Evolutionary conservation across 30 jellyfish, hydroid and myxozoan species (phyloP).

Genomic region (Hydra vulgaris): DNA sequence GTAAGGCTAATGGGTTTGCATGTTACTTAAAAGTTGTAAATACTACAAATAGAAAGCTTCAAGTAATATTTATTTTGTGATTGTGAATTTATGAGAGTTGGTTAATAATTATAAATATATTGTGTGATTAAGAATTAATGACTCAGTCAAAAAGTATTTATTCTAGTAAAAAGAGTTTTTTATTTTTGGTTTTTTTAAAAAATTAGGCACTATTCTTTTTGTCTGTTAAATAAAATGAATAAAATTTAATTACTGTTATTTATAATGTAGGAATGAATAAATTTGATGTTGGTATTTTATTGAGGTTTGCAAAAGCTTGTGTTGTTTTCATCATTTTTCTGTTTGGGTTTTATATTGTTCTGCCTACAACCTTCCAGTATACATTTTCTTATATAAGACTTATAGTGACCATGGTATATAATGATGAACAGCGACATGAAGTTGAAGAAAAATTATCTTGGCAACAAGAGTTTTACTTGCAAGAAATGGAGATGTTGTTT

Average conservation of each 20-base stretch:
- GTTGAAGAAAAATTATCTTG: constrained; percentile 44
- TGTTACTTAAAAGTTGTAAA: too few relatives aligned
- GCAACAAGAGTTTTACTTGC: constrained; percentile 64
- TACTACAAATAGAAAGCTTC: too few relatives aligned
- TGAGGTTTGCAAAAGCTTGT: background rate
- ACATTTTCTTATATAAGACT: constrained; percentile 30
- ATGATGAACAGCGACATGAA: constrained; percentile 44
- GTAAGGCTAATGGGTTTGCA: too few relatives aligned
- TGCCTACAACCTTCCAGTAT: background rate
- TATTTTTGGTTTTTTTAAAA: too few relatives aligned
- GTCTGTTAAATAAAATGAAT: too few relatives aligned
- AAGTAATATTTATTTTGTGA: too few relatives aligned
- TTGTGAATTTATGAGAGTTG: too few relatives aligned
- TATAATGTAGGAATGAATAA: background rate
- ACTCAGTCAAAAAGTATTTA: too few relatives aligned
- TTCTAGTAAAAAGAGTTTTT: too few relatives aligned
- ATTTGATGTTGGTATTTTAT: background rate
- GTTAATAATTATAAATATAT: too few relatives aligned
- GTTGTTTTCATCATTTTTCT: background rate
- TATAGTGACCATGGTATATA: constrained; percentile 31
- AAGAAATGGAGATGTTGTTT: constrained; percentile 61
- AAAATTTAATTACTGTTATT: background rate
- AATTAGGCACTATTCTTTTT: too few relatives aligned
- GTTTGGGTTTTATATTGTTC: background rate
- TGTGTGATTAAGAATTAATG: too few relatives aligned